Evolutionary conservation across 2,888 invertebrate species (phyloP), one percentile per base, ranked within the genome.

Genomic region (Drosophila tanythrix): DNA sequence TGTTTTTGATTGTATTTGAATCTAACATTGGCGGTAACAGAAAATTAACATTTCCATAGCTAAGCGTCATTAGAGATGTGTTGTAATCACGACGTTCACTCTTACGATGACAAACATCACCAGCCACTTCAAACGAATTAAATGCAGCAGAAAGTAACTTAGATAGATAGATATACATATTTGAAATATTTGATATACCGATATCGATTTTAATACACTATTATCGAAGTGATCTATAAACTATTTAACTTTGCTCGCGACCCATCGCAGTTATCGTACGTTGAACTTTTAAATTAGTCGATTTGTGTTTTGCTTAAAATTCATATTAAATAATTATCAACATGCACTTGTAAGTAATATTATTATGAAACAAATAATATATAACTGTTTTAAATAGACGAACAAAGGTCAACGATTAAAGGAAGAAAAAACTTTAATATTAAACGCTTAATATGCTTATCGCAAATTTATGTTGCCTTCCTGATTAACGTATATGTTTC

Each of bases 381-480:
- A 31, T 50, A 36, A 35, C 58, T 48, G 29, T 46, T 61, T 51
- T 40, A 40, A 61, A 56, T 21, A 29, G 13, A 35, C 31, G 27
- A 35, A 15, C 59, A 60, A 52, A 62, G 48, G 48, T 63, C 56
- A 59, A 52, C 56, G 65, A 73, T 73, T 73, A 77, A 56, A 43
- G 7, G 3, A 58, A 27, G 27, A 61, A 76, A 61, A 29, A 48
- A 76, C 68, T 69, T 74, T 2, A 77, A 62, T 66, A 36, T 62
- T 70, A 70, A 67, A 70, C 58, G 38, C 38, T 65, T 63, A 57
- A 64, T 40, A 57, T 60, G 33, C 63, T 75, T 79, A 79, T 79
- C 79, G 40, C 46, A 33, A 36, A n/a, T 48, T 29, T 62, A 62
- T 29, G 68, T 50, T 64, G 40, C 61, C 21, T 33, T n/a, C 25